Evolutionary conservation across 2,797 vertebrate genomes (phyloP), one percentile per base, ranked within the genome.

Genomic region (Chloroceryle inda): DNA sequence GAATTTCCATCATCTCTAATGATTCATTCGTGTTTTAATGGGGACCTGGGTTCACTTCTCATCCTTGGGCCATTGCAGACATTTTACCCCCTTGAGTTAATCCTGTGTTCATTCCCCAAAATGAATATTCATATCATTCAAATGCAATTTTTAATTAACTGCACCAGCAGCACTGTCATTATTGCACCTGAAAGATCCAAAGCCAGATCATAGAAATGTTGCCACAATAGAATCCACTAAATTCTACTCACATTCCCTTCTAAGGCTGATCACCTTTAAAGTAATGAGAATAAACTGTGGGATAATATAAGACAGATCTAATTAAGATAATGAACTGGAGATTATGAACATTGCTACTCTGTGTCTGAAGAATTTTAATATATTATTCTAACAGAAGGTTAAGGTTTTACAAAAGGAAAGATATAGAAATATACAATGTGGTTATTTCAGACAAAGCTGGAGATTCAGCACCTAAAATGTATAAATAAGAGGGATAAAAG

Each of bases 241-340:
- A 97, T 97, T 98, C 96, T 94, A 85, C 87, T 97, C 97, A 94
- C 96, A 96, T 96, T 92, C 74, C 67, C 94, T 98, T 97, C 87
- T 49, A 96, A 97, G 95, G 94, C 96, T 98, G 97, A 98, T 98
- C 98, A 98, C 95, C 97, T 98, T 98, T 97, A 97, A 98, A 98
- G 97, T 96, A 98, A 98, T 97, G 95, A 98, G 96, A 98, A 98
- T 97, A 97, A 98, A 98, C 81, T 96, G 89, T 94, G 85, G 97
- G 96, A 98, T 98, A 98, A 98, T 98, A 96, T 96, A 97, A 97
- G 87, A 92, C 88, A 98, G 98, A 98, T 98, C 98, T 98, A 98
- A 98, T 98, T 98, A 98, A 98, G 98, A 98, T 98, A 98, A 98
- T 97, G 97, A 98, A 96, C 97, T 97, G 83, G 86, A 97, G 97